Base-by-base conservation (phyloP, 2,113 vertebrate species). In the Phaethon lepturus region DNA sequence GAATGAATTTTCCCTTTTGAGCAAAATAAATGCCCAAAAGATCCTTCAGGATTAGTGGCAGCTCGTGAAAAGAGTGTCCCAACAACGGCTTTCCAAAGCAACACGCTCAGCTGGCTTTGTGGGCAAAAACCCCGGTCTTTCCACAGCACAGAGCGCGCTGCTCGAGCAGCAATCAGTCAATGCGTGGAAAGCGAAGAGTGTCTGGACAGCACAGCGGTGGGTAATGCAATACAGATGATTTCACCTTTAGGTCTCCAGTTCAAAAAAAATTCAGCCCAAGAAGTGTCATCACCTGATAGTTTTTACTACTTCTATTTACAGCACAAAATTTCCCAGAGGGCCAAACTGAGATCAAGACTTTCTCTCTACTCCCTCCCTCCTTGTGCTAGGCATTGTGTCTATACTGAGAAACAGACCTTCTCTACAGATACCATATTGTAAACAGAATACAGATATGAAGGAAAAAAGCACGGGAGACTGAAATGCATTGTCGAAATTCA, bases 221-320 rank as follows among this genome's bases (percentile, higher is more conserved):
- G 88, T 93, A 97, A 97, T 81, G 76, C 17, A 91, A 87, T 81
- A 93, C 95, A 97, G 92, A 97, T 93, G 94, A 97, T 96, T 95
- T 95, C 95, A 95, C 95, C 88, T 97, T 93, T 52, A 94, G 69
- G 91, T 96, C 92, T 96, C 86, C 87, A 74, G 94, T 95, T 97
- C 92, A 97, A 96, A 96, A 38, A 94, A 82, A 75, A 85, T n/a
- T 75, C 93, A 94, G 93, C 93, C 94, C 95, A 91, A 90, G 87
- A 97, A 96, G 95, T 96, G 95, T 97, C 93, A 96, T 96, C 95
- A 96, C 96, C 95, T 95, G 96, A 91, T 87, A 87, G 77, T 87
- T 96, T 94, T 96, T 86, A 96, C 76, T 88, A 23, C 83, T 84
- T 96, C 66, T 95, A 95, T 95, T 94, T 97, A 93, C 60, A 93